Evolutionary conservation across 2,888 invertebrate genomes (phyloP).

Genomic region (Ctena decussata): DNA sequence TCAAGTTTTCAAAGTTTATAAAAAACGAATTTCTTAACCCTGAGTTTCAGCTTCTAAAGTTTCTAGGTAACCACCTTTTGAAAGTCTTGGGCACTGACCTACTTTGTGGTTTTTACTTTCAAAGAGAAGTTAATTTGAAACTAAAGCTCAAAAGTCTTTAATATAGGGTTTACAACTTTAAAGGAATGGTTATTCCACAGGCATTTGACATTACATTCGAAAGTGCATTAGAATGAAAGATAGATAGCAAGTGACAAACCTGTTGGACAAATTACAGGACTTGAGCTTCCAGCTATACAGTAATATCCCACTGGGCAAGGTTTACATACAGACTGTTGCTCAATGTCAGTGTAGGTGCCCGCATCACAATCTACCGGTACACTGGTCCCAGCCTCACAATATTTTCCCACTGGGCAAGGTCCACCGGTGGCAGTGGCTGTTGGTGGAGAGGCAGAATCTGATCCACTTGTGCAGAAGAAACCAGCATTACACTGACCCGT

Average conservation of each 20-base stretch:
- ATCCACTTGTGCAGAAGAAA: slow-evolving; percentile 82
- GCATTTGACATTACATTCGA: too few species aligned
- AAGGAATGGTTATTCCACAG: too few species aligned
- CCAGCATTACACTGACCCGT: slow-evolving; percentile 81
- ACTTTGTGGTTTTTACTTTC: too few species aligned
- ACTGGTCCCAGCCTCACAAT: slow-evolving; percentile 80
- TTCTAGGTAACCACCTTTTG: too few species aligned
- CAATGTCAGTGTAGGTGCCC: slow-evolving; percentile 80
- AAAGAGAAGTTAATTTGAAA: too few species aligned
- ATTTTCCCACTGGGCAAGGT: slow-evolving; percentile 84
- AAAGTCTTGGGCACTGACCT: too few species aligned
- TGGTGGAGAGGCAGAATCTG: slow-evolving; percentile 78
- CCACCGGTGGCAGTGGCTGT: slow-evolving; percentile 76
- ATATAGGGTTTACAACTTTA: too few species aligned
- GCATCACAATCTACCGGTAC: slow-evolving; percentile 76
- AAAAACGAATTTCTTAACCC: too few species aligned
- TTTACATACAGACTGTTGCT: slow-evolving; percentile 77
- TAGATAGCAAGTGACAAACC: slow-evolving; percentile 71
- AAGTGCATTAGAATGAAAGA: too few species aligned
- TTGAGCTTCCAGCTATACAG: slow-evolving; percentile 78
- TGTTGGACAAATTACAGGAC: slow-evolving; percentile 77
- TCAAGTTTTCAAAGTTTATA: too few species aligned
- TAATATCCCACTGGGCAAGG: slow-evolving; percentile 83
- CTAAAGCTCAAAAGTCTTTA: too few species aligned
- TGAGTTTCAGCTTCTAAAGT: too few species aligned